Evolutionary conservation across 2,888 invertebrate genomes (phyloP).

Genomic region (Spodoptera littoralis): DNA sequence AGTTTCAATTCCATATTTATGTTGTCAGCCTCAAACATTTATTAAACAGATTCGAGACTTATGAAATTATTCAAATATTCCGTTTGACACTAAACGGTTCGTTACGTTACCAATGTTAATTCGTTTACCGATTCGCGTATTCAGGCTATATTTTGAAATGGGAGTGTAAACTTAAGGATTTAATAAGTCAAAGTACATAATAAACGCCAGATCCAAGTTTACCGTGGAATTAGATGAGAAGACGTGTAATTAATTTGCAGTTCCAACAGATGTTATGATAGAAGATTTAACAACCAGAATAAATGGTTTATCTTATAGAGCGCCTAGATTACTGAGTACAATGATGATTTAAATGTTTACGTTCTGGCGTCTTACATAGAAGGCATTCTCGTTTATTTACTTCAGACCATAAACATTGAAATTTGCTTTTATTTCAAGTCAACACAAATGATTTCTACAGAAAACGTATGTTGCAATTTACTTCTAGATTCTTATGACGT

Average conservation of each 20-base stretch:
- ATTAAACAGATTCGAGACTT: slow-evolving; percentile 23
- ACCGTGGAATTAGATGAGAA: slow-evolving; percentile 22
- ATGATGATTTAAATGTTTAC: no score
- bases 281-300: slow-evolving; percentile 14
- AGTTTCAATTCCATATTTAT: slow-evolving; percentile 31
- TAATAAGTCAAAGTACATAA: slow-evolving; percentile 26
- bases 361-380: no score
- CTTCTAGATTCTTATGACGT: no score
- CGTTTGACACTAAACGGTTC: slow-evolving; percentile 37
- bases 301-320: slow-evolving; percentile 8
- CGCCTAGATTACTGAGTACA: no score
- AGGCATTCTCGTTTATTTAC: no score
- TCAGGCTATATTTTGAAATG: slow-evolving; percentile 21
- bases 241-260: slow-evolving; percentile 38
- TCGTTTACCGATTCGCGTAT: slow-evolving; percentile 26
- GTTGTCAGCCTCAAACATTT: slow-evolving; percentile 24
- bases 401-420: no score
- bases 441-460: no score
- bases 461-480: no score
- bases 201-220: slow-evolving; percentile 27
- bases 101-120: slow-evolving; percentile 44
- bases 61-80: slow-evolving; percentile 34
- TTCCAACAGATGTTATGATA: slow-evolving; percentile 26
- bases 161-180: slow-evolving; percentile 16
- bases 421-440: no score